Base-by-base conservation (phyloP, 2,888 invertebrate genomes). In the Epistrophe grossulariae region DNA sequence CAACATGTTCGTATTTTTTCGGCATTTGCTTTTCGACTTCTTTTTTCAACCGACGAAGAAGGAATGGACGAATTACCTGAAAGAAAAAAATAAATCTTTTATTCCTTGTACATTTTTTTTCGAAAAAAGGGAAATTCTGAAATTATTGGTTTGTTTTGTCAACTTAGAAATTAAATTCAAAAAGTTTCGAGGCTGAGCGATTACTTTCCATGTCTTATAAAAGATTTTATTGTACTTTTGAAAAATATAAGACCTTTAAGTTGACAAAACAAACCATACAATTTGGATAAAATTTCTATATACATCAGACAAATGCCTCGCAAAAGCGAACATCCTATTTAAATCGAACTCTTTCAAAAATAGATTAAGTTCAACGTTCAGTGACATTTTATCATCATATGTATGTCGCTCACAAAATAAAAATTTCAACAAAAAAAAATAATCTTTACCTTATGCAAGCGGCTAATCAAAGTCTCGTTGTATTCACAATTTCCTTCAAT, bases 1-100 rank as follows among this genome's bases (percentile, higher is more conserved):
- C 94, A 89, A 99, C 96, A 93, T 98, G 98, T 93, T 99, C 99
- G 93, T 97, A 98, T 93, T 99, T 99, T 92, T 96, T 96, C 83
- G 99, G 99, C 95, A 99, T 95, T 94, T 99, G 99, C 91, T 98
- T 98, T 93, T 99, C 99, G 81, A 99, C 99, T 94, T 99, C 98
- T 76, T 95, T 95, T 93, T 99, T 99, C 90, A 99, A 94, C 89
- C 99, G 95, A 84, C 99, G 95, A 91, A 99, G 94, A 91, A 99
- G 94, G 94, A 99, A 99, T 83, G 99, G 99, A 73, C 99, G 95
- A 91, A 99, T 94, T 89, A 98, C 97, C 96, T 96, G 89, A 9
- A 93, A 92, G 11, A 52, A 52, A 9, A 38, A 7, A 24, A 52
- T 5, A 17, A n/a, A 59, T 19, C 4, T 35, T 59, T 4, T 55